Percentiles rank a stretch among this genome's conserved stretches.
These are phyloP conservation scores for Cochlearius cochlearius DNA, from an alignment of 2,113 vertebrate genomes.

Conservation along the genomic window DNA sequence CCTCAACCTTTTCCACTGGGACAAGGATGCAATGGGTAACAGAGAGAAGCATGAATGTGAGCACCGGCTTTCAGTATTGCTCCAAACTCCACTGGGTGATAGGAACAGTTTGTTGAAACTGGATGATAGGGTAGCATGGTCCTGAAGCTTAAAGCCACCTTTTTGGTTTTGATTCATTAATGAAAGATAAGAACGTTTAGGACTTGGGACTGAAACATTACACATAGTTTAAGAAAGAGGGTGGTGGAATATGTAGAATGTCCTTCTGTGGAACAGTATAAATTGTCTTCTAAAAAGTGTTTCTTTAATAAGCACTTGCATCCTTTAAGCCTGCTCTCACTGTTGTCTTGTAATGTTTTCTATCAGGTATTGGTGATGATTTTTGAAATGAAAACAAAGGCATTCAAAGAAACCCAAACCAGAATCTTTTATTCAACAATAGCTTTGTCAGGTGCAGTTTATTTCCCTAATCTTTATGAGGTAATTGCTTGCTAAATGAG, in stretches of 20 bases:
- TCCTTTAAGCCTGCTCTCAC: not conserved
- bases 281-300: not conserved
- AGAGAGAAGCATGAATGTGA: not conserved
- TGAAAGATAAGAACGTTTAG: not conserved
- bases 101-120: not conserved
- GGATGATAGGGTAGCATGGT: not conserved
- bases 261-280: not conserved
- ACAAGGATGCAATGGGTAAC: not conserved
- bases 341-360: not conserved
- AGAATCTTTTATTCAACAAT: not conserved
- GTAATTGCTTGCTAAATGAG: conserved; percentile 61
- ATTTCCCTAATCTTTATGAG: conserved; percentile 50
- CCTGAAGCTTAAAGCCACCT: not conserved
- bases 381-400: not conserved
- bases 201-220: not conserved
- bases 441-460: conserved; percentile 25
- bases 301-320: not conserved
- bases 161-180: not conserved
- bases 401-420: not conserved
- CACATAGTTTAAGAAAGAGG: not conserved
- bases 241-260: not conserved
- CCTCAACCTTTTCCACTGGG: not conserved
- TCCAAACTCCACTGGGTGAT: not conserved
- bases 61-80: not conserved
- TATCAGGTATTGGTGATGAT: not conserved